Evolutionary conservation across 2,888 invertebrate species (phyloP).

Genomic region (Rhabditophanes sp.): DNA sequence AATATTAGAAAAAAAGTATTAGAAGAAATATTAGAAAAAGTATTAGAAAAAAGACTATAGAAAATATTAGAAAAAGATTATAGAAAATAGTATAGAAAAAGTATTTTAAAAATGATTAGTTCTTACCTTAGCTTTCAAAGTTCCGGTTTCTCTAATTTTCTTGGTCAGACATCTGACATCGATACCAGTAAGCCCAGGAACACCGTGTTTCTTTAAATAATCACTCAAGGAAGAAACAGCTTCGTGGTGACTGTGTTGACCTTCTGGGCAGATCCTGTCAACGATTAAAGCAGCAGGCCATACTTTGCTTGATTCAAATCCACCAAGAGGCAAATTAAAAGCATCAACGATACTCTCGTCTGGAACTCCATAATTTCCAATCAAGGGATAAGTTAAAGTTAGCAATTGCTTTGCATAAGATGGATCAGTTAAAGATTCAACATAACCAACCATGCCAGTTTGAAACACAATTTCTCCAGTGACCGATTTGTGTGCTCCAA

Average conservation of each 20-base stretch:
- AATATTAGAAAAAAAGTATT: too few relatives aligned
- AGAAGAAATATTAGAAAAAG: too few relatives aligned
- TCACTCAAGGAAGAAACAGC: constrained; percentile 43
- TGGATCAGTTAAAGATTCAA: constrained; percentile 91
- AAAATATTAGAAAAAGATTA: too few relatives aligned
- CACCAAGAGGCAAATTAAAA: constrained; percentile 18
- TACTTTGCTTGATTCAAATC: constrained; percentile 54
- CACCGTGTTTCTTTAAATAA: constrained; percentile 43
- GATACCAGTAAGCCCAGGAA: constrained; percentile 53
- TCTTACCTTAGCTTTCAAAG: constrained; percentile 57
- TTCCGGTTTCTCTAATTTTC: constrained; percentile 71
- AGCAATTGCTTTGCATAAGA: constrained; percentile 84
- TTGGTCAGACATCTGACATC: constrained; percentile 83
- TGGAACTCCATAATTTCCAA: constrained; percentile 92
- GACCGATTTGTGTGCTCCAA: constrained; percentile 61
- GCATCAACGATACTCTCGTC: constrained; percentile 42
- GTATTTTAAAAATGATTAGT: too few relatives aligned
- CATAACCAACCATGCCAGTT: constrained; percentile 98
- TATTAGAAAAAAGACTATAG: too few relatives aligned
- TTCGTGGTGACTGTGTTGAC: constrained; percentile 45
- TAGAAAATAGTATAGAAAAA: too few relatives aligned
- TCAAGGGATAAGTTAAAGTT: constrained; percentile 81
- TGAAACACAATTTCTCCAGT: constrained; percentile 84
- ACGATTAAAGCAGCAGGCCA: constrained; percentile 82
- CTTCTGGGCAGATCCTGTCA: constrained; percentile 45